Base-by-base conservation (phyloP, 64 coral and sea anemone genomes). In the Trachythela sp. region DNA sequence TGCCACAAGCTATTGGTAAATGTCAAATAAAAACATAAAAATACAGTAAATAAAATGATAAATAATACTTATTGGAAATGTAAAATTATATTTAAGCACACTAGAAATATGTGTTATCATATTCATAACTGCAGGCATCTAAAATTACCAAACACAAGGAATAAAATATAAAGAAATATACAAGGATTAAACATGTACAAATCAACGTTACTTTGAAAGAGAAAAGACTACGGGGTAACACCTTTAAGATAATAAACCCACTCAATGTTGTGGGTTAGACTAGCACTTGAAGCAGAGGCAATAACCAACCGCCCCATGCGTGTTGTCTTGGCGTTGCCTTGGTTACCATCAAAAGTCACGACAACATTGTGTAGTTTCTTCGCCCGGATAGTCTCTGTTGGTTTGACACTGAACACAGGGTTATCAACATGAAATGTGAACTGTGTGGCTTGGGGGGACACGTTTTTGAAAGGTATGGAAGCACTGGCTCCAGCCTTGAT, bases 211-310 rank as follows among this genome's bases (percentile, higher is more conserved):
- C 6, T 17, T 22, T 45, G 4, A 45, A 45, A 45, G 42, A 45
- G 42, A 4, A 45, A 45, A 45, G 33, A 17, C 35, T 92, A 95
- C 8, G 94, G 92, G 35, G 92, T 97, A 26, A 92, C 59, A 22
- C 95, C 95, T 70, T 95, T 99, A 7, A 99, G 84, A 39, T 99
- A 99, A 52, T 90, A 99, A 2, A 91, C 94, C 95, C 95, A 99
- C 0, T 91, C 84, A 2, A 94, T 84, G 76, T 95, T 99, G 9
- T 93, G 93, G 7, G 91, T 86, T 40, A 91, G 93, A 22, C 93
- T 91, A 17, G 95, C 91, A 30, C 95, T 99, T 31, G 91, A 87
- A 20, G 95, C 89, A 35, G 93, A 99, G 48, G 93, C 92, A 80
- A 99, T 86, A 91, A 99, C 88, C 0, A 99, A 76, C 29, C 92